These are phyloP conservation scores for Rhizoglyphus robini DNA, from an alignment of 1,140 invertebrate genomes.

Conservation along the genomic window DNA sequence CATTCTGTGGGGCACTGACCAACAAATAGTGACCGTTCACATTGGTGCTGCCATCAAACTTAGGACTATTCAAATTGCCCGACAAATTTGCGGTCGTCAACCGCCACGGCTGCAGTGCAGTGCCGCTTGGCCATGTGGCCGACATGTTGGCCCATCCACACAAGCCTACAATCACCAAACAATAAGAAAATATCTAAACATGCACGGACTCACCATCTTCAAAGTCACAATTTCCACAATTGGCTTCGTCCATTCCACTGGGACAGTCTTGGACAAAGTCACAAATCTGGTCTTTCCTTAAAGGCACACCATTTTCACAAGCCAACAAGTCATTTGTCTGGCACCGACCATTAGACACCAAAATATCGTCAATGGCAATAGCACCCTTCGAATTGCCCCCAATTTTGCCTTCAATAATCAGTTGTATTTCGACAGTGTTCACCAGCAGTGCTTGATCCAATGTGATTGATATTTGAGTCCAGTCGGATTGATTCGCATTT, in stretches of 20 bases:
- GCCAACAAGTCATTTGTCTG: not conserved
- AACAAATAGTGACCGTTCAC: not conserved
- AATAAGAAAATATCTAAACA: not conserved
- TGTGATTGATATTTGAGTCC: not conserved
- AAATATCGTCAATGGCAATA: conserved; percentile 7
- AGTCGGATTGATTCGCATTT: not conserved
- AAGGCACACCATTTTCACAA: conserved; percentile 5
- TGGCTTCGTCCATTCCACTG: not conserved
- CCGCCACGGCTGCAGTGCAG: not conserved
- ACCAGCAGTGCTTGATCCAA: not conserved
- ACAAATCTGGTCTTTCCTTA: not conserved
- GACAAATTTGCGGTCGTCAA: not conserved
- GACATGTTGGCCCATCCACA: no score
- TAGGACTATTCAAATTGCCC: not conserved
- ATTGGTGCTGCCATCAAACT: conserved; percentile 4
- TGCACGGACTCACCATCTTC: conserved; percentile 19
- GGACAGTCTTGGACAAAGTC: conserved; percentile 2
- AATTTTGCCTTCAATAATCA: not conserved
- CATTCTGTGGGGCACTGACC: conserved; percentile 3
- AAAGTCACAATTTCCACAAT: conserved; percentile 23
- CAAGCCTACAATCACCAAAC: not conserved
- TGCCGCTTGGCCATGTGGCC: not conserved
- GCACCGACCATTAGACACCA: not conserved
- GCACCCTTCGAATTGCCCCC: not conserved
- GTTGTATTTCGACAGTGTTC: not conserved